phyloP scores from a whole-genome alignment of 2,797 vertebrate genomes.

The Acanthornis magna region DNA sequence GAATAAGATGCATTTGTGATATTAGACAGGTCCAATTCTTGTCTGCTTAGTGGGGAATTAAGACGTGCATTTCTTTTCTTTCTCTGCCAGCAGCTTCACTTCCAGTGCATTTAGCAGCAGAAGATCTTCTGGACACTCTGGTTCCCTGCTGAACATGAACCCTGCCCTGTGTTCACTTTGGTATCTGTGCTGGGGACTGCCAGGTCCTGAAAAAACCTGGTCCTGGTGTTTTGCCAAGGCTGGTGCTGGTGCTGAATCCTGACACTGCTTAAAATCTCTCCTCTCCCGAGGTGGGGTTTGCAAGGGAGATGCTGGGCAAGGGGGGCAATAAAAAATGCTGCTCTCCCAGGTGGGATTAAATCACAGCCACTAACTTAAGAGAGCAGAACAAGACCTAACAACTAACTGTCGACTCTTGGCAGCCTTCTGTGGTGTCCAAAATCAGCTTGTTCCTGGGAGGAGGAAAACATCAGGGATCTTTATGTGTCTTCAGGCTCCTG shows the following conservation, averaged over 20 bases:
- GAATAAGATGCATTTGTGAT: not conserved
- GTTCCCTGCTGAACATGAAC: rapidly evolving
- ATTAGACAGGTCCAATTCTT: rapidly evolving
- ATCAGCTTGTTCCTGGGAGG: not conserved
- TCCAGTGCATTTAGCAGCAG: not conserved
- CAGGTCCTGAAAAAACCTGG: too few species aligned
- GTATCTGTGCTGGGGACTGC: too few species aligned
- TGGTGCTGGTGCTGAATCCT: not conserved
- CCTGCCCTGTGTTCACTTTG: not conserved
- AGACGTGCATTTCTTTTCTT: not conserved
- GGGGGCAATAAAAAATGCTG: not conserved
- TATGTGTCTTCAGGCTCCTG: rapidly evolving
- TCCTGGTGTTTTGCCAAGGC: too few species aligned
- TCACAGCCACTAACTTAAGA: not conserved
- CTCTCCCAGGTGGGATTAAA: not conserved
- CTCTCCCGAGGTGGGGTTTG: not conserved
- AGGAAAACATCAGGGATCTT: not conserved
- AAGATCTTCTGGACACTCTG: not conserved
- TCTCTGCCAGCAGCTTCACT: not conserved
- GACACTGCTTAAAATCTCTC: not conserved
- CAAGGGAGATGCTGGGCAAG: not conserved
- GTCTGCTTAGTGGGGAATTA: not conserved
- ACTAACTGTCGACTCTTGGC: not conserved
- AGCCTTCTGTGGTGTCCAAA: not conserved
- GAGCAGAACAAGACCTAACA: not conserved